Percentiles rank a stretch among this genome's conserved stretches.
phyloP scores from a whole-genome alignment of 2,113 vertebrate species.

The Patagioenas fasciata region DNA sequence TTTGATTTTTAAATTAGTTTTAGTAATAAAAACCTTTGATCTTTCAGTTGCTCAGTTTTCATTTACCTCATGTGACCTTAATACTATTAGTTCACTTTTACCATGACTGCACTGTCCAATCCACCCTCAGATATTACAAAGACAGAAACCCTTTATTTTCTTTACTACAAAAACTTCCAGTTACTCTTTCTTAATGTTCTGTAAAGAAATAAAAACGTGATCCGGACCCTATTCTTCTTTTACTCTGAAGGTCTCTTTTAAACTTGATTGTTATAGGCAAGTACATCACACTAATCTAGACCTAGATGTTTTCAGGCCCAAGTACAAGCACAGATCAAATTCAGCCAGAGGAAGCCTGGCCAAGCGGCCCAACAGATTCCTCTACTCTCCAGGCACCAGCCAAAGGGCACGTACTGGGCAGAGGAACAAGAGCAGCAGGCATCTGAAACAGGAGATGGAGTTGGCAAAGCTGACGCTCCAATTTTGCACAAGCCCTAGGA shows the following conservation, averaged over 20 bases:
- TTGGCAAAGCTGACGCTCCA: background rate
- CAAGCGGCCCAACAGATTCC: background rate
- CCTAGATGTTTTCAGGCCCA: background rate
- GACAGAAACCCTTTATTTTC: background rate
- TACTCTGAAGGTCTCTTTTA: background rate
- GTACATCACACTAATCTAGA: background rate
- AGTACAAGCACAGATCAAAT: background rate
- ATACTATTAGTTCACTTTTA: background rate
- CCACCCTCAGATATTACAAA: background rate
- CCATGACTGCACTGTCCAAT: background rate
- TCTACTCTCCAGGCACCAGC: background rate
- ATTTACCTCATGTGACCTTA: background rate
- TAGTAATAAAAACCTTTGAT: background rate
- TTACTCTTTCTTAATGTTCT: background rate
- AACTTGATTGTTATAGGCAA: background rate
- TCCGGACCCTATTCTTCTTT: background rate
- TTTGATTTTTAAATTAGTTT: conserved; percentile 6
- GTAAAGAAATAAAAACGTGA: background rate
- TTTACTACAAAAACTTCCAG: background rate
- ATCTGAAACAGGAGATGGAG: background rate
- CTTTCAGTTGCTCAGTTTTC: background rate
- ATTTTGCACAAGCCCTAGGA: background rate
- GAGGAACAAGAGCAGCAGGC: background rate
- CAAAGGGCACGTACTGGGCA: background rate
- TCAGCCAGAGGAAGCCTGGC: background rate